phyloP scores from a whole-genome alignment of 2,888 invertebrate genomes.

The Argyresthia goedartella region DNA sequence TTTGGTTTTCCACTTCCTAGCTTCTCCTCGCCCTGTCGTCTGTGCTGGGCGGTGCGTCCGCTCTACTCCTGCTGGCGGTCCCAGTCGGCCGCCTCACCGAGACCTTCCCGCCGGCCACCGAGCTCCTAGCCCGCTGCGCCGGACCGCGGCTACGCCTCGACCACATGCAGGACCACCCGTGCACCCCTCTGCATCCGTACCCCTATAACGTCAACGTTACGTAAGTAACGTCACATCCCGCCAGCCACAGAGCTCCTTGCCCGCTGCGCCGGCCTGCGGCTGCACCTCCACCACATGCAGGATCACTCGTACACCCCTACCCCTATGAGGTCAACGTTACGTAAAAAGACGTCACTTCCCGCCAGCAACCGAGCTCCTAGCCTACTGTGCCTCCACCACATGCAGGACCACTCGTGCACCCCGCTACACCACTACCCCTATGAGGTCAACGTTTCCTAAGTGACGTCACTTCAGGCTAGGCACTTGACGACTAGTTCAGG shows the following conservation, averaged over 20 bases:
- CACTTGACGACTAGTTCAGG: constrained; percentile 68
- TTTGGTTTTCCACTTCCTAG: constrained; percentile 41
- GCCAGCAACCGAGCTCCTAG: constrained; percentile 68
- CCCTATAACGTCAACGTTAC: constrained; percentile 57
- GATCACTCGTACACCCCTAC: constrained; percentile 60
- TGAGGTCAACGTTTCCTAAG: constrained; percentile 55
- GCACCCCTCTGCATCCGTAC: constrained; percentile 54
- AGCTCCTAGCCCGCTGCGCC: constrained; percentile 71
- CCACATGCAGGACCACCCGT: constrained; percentile 59
- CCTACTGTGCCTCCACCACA: constrained; percentile 59
- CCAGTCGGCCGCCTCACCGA: constrained; percentile 79
- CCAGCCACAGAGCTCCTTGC: constrained; percentile 71
- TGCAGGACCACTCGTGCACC: constrained; percentile 59
- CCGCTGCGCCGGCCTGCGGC: constrained; percentile 44
- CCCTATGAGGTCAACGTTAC: constrained; percentile 57
- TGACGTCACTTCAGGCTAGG: neutral
- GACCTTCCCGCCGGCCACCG: constrained; percentile 72
- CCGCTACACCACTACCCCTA: constrained; percentile 55
- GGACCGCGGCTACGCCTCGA: constrained; percentile 35
- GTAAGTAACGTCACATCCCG: constrained; percentile 62
- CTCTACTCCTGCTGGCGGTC: constrained; percentile 76
- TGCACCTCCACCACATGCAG: constrained; percentile 50
- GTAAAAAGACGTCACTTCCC: constrained; percentile 51
- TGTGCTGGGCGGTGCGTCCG: constrained; percentile 74
- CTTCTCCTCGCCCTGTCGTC: constrained; percentile 77